phyloP scores from a whole-genome alignment of 2,888 invertebrate species.

The Disparrhopalites patrizii region DNA sequence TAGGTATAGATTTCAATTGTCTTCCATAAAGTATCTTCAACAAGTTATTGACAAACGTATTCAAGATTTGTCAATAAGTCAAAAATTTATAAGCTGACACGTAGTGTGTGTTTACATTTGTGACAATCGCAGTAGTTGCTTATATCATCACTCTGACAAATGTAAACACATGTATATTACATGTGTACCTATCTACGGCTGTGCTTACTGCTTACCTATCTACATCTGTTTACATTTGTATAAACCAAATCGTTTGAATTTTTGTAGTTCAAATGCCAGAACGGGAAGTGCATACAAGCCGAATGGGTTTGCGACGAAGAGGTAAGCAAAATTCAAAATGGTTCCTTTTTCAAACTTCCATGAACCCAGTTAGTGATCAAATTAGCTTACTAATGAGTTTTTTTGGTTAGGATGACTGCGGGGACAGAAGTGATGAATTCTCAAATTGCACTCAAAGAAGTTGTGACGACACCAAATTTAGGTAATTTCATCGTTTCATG shows the following conservation, averaged over 20 bases:
- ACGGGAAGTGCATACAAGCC: constrained; percentile 70
- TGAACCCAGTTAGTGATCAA: background rate
- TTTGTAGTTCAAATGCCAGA: constrained; percentile 62
- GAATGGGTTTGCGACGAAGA: constrained; percentile 74
- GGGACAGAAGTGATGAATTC: constrained; percentile 54
- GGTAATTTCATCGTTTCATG: constrained; percentile 51
- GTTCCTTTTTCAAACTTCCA: no score
- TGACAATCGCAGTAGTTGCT: no score
- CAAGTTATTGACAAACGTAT: no score
- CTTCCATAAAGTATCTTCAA: no score
- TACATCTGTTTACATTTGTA: background rate
- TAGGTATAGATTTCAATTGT: no score
- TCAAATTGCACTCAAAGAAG: constrained; percentile 56
- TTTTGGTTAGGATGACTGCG: constrained; percentile 20
- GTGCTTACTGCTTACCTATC: no score
- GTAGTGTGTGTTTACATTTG: background rate
- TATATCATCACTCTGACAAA: background rate
- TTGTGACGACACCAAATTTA: constrained; percentile 58
- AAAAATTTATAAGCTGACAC: background rate
- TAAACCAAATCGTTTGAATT: background rate
- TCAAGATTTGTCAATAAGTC: background rate
- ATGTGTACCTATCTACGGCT: background rate
- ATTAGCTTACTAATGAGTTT: background rate
- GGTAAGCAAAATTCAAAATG: no score
- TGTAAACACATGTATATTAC: background rate